phyloP scores from a whole-genome alignment of 2,888 invertebrate genomes.

The Drosophila borborema region DNA sequence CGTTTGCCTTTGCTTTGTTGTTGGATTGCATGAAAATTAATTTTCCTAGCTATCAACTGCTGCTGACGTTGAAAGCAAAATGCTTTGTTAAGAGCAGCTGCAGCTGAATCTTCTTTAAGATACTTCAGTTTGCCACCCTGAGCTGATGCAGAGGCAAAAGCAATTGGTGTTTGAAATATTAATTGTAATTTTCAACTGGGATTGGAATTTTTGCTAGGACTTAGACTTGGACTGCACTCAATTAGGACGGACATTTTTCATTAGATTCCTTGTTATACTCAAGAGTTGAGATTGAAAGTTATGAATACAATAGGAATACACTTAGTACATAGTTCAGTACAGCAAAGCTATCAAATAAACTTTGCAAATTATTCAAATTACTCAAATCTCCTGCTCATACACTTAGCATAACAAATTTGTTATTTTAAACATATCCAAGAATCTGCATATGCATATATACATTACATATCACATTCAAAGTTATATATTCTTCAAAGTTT shows the following conservation, averaged over 20 bases:
- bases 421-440: background rate
- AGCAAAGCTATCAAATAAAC: too few relatives aligned
- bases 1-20: constrained; percentile 64
- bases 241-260: background rate
- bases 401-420: background rate
- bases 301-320: background rate
- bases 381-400: background rate
- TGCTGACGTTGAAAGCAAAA: constrained; percentile 5
- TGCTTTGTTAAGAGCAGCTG: constrained; percentile 38
- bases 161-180: background rate
- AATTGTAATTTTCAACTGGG: background rate
- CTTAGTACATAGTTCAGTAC: background rate
- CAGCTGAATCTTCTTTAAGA: constrained; percentile 10
- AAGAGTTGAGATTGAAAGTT: background rate
- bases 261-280: too few relatives aligned
- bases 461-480: background rate
- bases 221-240: background rate
- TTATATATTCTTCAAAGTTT: background rate
- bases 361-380: background rate
- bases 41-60: constrained; percentile 76
- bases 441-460: background rate
- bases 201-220: background rate
- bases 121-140: background rate
- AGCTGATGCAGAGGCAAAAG: background rate
- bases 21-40: constrained; percentile 74